Percentiles rank a stretch among this genome's conserved stretches.
phyloP scores from a whole-genome alignment of 64 coral and sea anemone species.

The Montipora cactus region DNA sequence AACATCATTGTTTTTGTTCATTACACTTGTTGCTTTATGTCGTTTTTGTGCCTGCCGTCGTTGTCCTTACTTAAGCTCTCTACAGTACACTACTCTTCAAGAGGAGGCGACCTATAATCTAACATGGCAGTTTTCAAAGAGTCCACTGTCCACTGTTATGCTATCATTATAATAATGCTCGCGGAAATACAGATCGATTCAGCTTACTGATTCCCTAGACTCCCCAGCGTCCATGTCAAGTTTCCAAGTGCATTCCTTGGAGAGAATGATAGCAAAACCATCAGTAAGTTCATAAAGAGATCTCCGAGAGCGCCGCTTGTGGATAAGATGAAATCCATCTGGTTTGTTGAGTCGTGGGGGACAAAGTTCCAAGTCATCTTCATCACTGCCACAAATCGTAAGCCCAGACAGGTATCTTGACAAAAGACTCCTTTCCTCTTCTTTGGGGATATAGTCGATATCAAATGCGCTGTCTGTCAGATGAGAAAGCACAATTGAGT shows the following conservation, averaged over 20 bases:
- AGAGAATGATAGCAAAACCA: neutral
- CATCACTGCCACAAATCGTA: neutral
- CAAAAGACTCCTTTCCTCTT: neutral
- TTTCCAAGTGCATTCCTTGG: neutral
- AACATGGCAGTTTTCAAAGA: too few species aligned
- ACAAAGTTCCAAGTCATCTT: neutral
- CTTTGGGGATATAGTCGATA: neutral
- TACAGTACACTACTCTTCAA: too few species aligned
- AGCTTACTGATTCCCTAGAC: slow-evolving; percentile 8
- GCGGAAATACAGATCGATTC: too few species aligned
- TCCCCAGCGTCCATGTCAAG: neutral
- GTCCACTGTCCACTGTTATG: too few species aligned
- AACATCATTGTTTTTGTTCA: too few species aligned
- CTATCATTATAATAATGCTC: too few species aligned
- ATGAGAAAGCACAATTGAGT: neutral
- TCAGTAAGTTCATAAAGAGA: neutral
- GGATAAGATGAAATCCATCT: neutral
- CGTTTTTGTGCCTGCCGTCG: too few species aligned
- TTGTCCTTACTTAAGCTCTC: too few species aligned
- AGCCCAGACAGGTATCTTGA: neutral
- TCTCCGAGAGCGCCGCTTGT: neutral
- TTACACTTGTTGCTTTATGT: too few species aligned
- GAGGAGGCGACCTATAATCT: too few species aligned
- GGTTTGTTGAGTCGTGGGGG: neutral
- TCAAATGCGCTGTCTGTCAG: neutral